Evolutionary conservation across 2,888 invertebrate genomes (phyloP), one percentile per base, ranked within the genome.

Genomic region (Crioceris asparagi): DNA sequence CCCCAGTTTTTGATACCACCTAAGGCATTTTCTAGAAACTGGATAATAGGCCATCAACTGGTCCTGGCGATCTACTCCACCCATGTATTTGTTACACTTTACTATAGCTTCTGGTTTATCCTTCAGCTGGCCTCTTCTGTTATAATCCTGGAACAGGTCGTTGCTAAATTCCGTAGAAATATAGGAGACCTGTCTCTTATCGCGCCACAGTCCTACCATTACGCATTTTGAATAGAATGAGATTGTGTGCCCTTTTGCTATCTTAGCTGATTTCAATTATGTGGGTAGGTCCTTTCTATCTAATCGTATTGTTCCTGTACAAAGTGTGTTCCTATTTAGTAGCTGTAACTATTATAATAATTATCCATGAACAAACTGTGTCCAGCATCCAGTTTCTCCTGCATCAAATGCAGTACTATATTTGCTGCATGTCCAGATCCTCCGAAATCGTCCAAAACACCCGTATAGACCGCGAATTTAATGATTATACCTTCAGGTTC

Each of bases 231-330:
- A 33, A 38, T 49, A 53, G 4, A 32, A 36, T 25, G 35, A 33
- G 29, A 46, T 38, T 11, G 41, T 48, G 44, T 52, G 43, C 6
- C 46, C 39, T 33, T 38, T 41, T 38, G 46, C 44, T 31, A 49
- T 40, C 39, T 50, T 52, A 37, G 41, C 44, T 23, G 34, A 29
- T 29, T 33, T 37, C n/a, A 56, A 44, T 29, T 52, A 45, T 26
- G 26, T 30, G n/a, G 49, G 50, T 35, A 40, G 50, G 6, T 40
- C 29, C 38, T 49, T 50, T 35, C 47, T 34, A 32, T 50, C 45
- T 11, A 40, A 19, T 14, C 47, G 50, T 16, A 64, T 42, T 1
- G 54, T 59, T 11, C 61, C 62, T 10, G 61, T 62, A 39, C 55
- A 56, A 40, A 61, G 59, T n/a, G 53, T 51, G 7, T 46, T 38